Base-by-base conservation (phyloP, 1,140 invertebrate genomes). In the Cheumatopsyche charites region DNA sequence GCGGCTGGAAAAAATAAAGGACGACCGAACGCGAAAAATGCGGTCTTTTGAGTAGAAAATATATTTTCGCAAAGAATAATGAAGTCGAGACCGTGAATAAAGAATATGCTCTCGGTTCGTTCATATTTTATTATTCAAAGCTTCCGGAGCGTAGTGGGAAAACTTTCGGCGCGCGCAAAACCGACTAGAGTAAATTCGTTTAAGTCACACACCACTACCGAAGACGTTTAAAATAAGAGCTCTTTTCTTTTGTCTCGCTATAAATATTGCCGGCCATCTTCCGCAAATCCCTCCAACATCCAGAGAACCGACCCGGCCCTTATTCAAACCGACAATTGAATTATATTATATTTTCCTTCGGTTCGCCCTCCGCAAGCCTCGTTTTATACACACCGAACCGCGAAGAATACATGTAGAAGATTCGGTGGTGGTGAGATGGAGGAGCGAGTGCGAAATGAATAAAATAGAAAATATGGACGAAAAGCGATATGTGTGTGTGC, bases 271-370 rank as follows among this genome's bases (percentile, higher is more conserved):
- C 41, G 67, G 67, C 58, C 58, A 70, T 70, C 58, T 62, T 62
- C 67, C 67, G 36, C 29, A 70, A 70, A 70, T 70, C 67, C 67
- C 67, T 36, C 29, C 29, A 36, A 36, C 29, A 36, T 36, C 29
- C 29, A 36, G 29, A 36, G 29, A n/a, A n/a, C 29, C 29, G 29
- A 36, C 29, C 29, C 29, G 29, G 29, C 29, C 42, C 70, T 74
- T 72, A 74, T 74, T 74, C 73, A 74, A 62, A 72, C 73, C 42
- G 73, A 74, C 70, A 71, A 74, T 74, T 74, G 73, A 74, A 74
- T 74, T 74, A 74, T 72, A 63, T 29, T 67, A 36, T 55, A 47
- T 12, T 36, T 43, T 7, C 29, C 7, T 17, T 70, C 19, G 19
- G 17, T n/a, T n/a, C n/a, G n/a, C 61, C 55, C 62, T 25, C 58